Evolutionary conservation across 2,888 invertebrate species (phyloP).

Genomic region (Drosophila borborema): DNA sequence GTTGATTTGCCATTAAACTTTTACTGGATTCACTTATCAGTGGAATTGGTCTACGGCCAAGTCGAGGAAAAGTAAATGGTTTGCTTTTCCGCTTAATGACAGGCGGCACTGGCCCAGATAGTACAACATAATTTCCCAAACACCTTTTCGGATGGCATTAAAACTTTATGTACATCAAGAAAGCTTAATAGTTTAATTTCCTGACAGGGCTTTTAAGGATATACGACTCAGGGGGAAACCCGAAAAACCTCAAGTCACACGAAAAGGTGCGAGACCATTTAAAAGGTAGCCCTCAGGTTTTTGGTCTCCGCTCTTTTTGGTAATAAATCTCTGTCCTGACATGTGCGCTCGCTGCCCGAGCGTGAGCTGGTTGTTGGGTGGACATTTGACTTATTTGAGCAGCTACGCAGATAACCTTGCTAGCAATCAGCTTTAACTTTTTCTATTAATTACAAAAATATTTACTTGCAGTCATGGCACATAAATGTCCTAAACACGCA

Average conservation of each 20-base stretch:
- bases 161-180: slow-evolving; percentile 60
- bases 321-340: slow-evolving; percentile 70
- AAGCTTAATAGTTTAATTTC: slow-evolving; percentile 75
- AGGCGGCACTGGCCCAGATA: slow-evolving; percentile 12
- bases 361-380: slow-evolving; percentile 1
- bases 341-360: slow-evolving; percentile 31
- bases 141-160: slow-evolving; percentile 68
- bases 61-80: slow-evolving; percentile 36
- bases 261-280: slow-evolving; percentile 46
- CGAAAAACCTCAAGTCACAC: slow-evolving; percentile 26
- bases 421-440: slow-evolving; percentile 13
- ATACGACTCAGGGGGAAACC: slow-evolving; percentile 16
- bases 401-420: slow-evolving; percentile 1
- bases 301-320: slow-evolving; percentile 31
- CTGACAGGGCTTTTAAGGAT: slow-evolving; percentile 46
- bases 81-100: slow-evolving; percentile 52
- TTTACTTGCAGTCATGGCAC: background rate
- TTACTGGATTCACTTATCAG: slow-evolving; percentile 68
- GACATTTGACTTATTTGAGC: slow-evolving; percentile 22
- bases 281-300: slow-evolving; percentile 49
- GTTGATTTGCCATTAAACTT: slow-evolving; percentile 73
- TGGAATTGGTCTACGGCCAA: slow-evolving; percentile 44
- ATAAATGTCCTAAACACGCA: slow-evolving; percentile 32
- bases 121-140: slow-evolving; percentile 45
- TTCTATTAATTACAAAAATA: slow-evolving; percentile 22